Base-by-base conservation (phyloP, 2,113 vertebrate species). In the Neomonachus schauinslandi region DNA sequence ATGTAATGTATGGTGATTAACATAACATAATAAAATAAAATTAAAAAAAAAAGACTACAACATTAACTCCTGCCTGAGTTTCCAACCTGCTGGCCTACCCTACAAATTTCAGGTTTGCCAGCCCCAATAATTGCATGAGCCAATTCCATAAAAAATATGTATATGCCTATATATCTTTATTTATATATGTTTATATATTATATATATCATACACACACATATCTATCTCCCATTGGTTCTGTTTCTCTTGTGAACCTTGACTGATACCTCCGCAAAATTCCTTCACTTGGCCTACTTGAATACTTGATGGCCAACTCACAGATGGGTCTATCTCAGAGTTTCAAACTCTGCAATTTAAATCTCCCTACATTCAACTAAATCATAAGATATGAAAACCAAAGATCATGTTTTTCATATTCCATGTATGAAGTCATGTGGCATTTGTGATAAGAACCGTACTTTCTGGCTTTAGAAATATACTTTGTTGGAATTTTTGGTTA, bases 361-460 rank as follows among this genome's bases (percentile, higher is more conserved):
- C 36, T 10, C 53, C 76, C 51, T 76, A 71, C 63, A 39, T 36
- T 93, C 65, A 88, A n/a, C 16, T 81, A 76, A 24, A 87, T 81
- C 86, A 96, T 4, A 92, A 39, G n/a, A 79, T 80, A 90, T 42
- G 59, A 92, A 90, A 94, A 93, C 42, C 57, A 97, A 97, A 90
- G 46, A 83, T 87, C 18, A 89, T 46, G 13, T 61, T 92, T 95
- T 96, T 89, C 74, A 95, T 92, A 83, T 74, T 61, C 26, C 10
- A 24, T 83, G 16, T 83, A 42, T 93, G 72, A 71, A 91, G 81
- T 89, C 57, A 89, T 96, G 59, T 94, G 89, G 72, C 16, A 80
- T 96, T 87, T 94, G 36, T 67, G 33, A 76, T 95, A 76, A 91
- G 59, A 88, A 71, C 19, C 24, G 0, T 85, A 65, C 22, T 95